Evolutionary conservation across 2,113 vertebrate species (phyloP).

Genomic region (Clarias batrachus): DNA sequence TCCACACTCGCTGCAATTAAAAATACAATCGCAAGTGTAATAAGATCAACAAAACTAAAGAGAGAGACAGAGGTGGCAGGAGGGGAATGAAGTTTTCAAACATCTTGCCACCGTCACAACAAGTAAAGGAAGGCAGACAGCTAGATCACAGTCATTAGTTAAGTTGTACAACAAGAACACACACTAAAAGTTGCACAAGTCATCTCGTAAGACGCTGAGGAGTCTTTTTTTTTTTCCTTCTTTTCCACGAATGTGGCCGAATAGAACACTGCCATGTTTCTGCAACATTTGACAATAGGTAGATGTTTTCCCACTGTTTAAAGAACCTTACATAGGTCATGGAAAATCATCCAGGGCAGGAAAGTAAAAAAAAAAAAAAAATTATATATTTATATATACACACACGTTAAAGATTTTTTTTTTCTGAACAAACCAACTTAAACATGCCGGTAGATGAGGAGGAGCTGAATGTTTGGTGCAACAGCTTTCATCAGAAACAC

Average conservation of each 20-base stretch:
- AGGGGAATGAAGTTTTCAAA: conserved; percentile 64
- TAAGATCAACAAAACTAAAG: conserved; percentile 51
- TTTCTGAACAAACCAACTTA: conserved; percentile 3
- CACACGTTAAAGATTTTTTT: neutral
- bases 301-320: conserved; percentile 22
- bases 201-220: conserved; percentile 56
- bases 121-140: conserved; percentile 76
- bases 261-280: conserved; percentile 40
- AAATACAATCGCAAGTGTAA: conserved; percentile 71
- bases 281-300: conserved; percentile 21
- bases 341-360: conserved; percentile 37
- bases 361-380: conserved; percentile 10
- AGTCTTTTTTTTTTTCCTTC: conserved; percentile 53
- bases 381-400: neutral
- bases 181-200: conserved; percentile 71
- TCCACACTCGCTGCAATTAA: conserved; percentile 74
- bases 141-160: conserved; percentile 76
- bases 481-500: conserved; percentile 39
- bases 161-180: conserved; percentile 67
- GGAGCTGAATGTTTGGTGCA: conserved; percentile 31
- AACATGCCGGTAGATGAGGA: conserved; percentile 14
- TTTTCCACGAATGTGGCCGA: conserved; percentile 58
- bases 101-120: conserved; percentile 73
- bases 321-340: neutral
- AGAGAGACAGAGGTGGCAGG: conserved; percentile 53